These are phyloP conservation scores for Drosophila teissieri DNA, from an alignment of 1,140 invertebrate genomes.

Conservation along the genomic window DNA sequence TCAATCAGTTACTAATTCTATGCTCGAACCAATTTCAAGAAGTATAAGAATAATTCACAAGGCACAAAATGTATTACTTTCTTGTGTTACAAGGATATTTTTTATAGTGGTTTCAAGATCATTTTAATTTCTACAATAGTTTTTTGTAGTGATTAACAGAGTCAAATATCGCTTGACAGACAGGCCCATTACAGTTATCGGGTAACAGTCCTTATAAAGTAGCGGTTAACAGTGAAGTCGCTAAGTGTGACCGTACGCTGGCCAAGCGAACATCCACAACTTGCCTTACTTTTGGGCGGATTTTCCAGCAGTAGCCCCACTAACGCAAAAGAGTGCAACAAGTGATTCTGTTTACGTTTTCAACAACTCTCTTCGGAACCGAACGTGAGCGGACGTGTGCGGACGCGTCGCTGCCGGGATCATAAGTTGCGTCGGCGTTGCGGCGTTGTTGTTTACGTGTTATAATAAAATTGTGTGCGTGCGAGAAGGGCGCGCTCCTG, in stretches of 20 bases:
- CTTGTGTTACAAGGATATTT: too few relatives aligned
- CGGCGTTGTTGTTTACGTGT: conserved; percentile 37
- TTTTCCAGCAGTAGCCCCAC: neutral
- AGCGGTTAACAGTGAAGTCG: neutral
- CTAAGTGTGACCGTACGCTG: neutral
- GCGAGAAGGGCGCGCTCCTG: conserved; percentile 26
- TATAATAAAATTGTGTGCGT: conserved; percentile 10
- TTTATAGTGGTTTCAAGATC: too few relatives aligned
- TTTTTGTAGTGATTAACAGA: too few relatives aligned
- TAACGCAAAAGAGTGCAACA: conserved; percentile 11
- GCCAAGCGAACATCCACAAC: neutral
- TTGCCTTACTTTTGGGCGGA: neutral
- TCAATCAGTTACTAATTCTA: too few relatives aligned
- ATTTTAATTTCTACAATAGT: too few relatives aligned
- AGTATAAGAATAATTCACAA: too few relatives aligned
- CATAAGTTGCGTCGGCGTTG: conserved; percentile 37
- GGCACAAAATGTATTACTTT: too few relatives aligned
- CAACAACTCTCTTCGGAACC: conserved; percentile 7
- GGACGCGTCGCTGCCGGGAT: conserved; percentile 18
- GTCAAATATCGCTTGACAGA: too few relatives aligned
- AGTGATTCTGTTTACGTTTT: conserved; percentile 12
- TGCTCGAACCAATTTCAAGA: too few relatives aligned
- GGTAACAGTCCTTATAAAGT: neutral
- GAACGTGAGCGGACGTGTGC: conserved; percentile 7
- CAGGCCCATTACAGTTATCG: neutral